phyloP scores from a whole-genome alignment of 1,140 invertebrate species.

The Macrobrachium rosenbergii region DNA sequence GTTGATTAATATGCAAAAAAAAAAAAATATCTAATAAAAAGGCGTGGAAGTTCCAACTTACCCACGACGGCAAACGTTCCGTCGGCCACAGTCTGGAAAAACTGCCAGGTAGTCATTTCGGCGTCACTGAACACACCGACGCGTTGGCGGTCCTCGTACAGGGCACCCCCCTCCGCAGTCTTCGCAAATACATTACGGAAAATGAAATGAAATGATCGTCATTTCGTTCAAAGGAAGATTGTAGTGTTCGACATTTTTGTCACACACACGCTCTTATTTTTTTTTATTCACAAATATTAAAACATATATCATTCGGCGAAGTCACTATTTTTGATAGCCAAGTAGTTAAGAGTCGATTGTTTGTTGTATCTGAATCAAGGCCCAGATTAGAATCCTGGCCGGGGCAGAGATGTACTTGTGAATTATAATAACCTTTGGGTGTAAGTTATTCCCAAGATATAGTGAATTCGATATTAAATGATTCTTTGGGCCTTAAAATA shows the following conservation, averaged over 20 bases:
- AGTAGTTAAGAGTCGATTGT: no score
- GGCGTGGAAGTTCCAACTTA: background rate
- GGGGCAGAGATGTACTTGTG: background rate
- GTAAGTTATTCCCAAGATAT: no score
- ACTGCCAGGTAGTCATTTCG: background rate
- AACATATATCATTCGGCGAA: no score
- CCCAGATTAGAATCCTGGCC: background rate
- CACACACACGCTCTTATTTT: no score
- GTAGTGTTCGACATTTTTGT: no score
- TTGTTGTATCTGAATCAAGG: background rate
- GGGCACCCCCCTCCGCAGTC: constrained; percentile 1
- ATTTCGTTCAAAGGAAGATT: background rate
- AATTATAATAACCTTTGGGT: no score
- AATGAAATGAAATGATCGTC: background rate
- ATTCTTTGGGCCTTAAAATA: no score
- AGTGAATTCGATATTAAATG: no score
- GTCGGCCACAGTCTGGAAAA: constrained; percentile 19
- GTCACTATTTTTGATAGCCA: no score
- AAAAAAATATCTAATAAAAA: no score
- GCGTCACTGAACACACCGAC: constrained; percentile 21
- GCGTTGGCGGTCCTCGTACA: background rate
- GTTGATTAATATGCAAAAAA: no score
- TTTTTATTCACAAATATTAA: no score
- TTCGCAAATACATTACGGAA: background rate
- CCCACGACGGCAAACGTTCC: constrained; percentile 22